Conservation (phyloP, 2,113 vertebrate genomes). For the Recurvirostra avosetta region DNA sequence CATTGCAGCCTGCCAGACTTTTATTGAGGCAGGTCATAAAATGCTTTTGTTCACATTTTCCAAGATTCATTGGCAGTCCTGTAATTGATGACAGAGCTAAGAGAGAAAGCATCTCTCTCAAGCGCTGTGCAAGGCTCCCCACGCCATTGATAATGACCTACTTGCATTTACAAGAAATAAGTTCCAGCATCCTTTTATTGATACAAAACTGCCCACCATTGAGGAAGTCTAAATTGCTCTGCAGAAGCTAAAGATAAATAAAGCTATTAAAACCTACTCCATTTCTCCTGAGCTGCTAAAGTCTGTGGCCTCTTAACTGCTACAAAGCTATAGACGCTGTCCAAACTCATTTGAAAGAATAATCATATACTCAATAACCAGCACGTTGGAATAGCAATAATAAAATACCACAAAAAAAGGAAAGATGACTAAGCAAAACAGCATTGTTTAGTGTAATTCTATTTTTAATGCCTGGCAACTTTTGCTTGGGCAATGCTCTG, state of each 20-base stretch:
- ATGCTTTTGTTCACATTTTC: constrained; percentile 58
- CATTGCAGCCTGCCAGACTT: constrained; percentile 37
- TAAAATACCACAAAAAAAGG: constrained; percentile 65
- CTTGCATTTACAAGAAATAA: constrained; percentile 68
- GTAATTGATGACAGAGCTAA: constrained; percentile 48
- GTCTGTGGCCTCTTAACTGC: constrained; percentile 69
- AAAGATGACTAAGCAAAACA: constrained; percentile 57
- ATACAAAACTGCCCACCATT: constrained; percentile 66
- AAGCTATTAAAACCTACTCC: constrained; percentile 61
- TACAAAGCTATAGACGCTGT: constrained; percentile 57
- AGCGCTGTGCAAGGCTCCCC: background rate
- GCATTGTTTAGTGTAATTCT: background rate
- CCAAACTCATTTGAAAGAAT: constrained; percentile 65
- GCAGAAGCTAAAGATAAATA: constrained; percentile 65
- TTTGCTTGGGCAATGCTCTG: background rate
- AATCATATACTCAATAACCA: constrained; percentile 59
- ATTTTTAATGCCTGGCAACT: constrained; percentile 4
- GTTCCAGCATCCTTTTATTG: constrained; percentile 65
- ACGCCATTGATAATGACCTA: constrained; percentile 56
- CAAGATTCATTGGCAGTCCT: constrained; percentile 42
- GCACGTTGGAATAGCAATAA: constrained; percentile 59
- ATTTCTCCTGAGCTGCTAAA: constrained; percentile 67
- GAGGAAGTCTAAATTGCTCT: constrained; percentile 57
- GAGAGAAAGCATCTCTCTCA: background rate
- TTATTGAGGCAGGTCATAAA: constrained; percentile 20